These are phyloP conservation scores for Prochilodus magdalenae DNA, from an alignment of 2,113 vertebrate genomes.

Conservation along the genomic window DNA sequence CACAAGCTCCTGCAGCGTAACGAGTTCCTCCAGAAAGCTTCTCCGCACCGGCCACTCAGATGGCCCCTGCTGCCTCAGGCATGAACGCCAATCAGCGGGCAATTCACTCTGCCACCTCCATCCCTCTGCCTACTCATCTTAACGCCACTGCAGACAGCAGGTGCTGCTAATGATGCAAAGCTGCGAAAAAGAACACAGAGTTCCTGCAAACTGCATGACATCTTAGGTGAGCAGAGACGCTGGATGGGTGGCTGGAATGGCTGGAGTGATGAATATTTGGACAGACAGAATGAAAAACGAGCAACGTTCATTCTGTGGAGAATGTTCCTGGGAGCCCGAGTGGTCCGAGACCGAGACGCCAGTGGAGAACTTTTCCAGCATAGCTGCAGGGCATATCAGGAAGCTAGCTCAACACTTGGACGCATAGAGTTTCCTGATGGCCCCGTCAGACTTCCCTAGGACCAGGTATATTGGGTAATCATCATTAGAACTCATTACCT, in stretches of 20 bases:
- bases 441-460: not conserved
- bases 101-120: constrained; percentile 3
- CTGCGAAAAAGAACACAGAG: not conserved
- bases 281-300: not conserved
- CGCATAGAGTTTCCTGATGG: not conserved
- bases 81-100: constrained; percentile 24
- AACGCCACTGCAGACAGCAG: not conserved
- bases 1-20: not conserved
- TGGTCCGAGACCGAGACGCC: not conserved
- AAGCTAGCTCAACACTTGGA: not conserved
- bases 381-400: not conserved
- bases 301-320: not conserved
- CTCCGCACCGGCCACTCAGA: not conserved
- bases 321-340: not conserved
- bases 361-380: not conserved
- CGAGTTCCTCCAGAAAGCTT: not conserved
- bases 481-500: not conserved
- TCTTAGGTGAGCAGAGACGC: not conserved
- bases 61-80: constrained; percentile 33
- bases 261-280: not conserved
- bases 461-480: not conserved
- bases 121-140: not conserved
- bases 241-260: not conserved
- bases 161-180: not conserved
- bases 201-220: not conserved